phyloP scores from a whole-genome alignment of 2,797 vertebrate genomes.

The Poecilia velifera region DNA sequence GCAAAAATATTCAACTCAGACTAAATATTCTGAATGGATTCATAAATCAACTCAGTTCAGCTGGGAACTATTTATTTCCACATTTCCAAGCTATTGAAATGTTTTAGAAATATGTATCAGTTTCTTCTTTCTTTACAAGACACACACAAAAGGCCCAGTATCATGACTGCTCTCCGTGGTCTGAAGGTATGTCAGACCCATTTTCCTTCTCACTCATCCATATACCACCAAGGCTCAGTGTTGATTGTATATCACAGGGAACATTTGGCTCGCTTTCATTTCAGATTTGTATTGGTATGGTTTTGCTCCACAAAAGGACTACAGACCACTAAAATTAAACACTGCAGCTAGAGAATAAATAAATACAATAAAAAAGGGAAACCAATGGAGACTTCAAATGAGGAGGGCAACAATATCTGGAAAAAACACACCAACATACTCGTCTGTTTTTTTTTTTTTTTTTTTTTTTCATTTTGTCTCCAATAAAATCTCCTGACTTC shows the following conservation, averaged over 20 bases:
- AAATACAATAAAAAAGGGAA: constrained; percentile 18
- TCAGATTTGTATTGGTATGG: constrained; percentile 9
- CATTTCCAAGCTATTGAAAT: constrained; percentile 22
- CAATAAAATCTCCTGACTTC: constrained; percentile 5
- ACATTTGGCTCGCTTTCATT: constrained; percentile 16
- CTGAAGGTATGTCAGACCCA: constrained; percentile 16
- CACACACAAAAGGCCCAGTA: neutral
- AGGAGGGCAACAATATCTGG: neutral
- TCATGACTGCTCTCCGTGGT: constrained; percentile 16
- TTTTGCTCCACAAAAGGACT: constrained; percentile 8
- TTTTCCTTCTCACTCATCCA: constrained; percentile 23
- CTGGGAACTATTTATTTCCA: constrained; percentile 27
- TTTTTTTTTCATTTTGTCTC: neutral
- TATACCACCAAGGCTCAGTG: constrained; percentile 11
- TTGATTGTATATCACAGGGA: constrained; percentile 18
- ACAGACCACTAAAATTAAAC: neutral
- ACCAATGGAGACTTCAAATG: neutral
- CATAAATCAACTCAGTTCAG: constrained; percentile 20
- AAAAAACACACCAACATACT: neutral
- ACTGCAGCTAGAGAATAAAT: constrained; percentile 6
- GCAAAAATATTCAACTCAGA: constrained; percentile 16
- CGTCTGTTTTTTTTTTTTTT: neutral
- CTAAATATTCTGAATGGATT: constrained; percentile 24
- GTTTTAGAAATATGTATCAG: constrained; percentile 9
- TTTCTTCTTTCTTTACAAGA: constrained; percentile 21